These are phyloP conservation scores for Apamea anceps DNA, from an alignment of 2,888 invertebrate genomes.

Conservation along the genomic window DNA sequence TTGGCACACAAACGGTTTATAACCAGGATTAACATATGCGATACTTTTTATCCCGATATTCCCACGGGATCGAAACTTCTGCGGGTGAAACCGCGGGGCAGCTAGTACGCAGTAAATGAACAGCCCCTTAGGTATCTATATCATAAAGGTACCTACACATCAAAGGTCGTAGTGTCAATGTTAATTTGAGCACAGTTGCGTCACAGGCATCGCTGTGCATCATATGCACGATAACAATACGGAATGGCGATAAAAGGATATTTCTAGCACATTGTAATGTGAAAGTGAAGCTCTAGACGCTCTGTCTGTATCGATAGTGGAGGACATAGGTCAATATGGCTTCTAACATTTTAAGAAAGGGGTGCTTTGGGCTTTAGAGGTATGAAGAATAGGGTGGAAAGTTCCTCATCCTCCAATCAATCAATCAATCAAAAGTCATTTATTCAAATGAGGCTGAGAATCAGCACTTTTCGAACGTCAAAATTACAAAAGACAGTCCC, in stretches of 20 bases:
- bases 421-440: too few relatives aligned
- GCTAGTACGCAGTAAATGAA: too few relatives aligned
- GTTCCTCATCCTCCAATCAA: too few relatives aligned
- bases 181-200: slow-evolving; percentile 67
- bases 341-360: neutral
- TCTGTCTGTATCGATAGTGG: slow-evolving; percentile 25
- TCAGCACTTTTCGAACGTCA: too few relatives aligned
- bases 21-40: too few relatives aligned
- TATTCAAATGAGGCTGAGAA: too few relatives aligned
- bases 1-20: too few relatives aligned
- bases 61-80: too few relatives aligned
- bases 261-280: slow-evolving; percentile 23
- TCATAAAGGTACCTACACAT: neutral
- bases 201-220: slow-evolving; percentile 37
- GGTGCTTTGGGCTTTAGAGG: neutral
- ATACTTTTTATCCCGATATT: too few relatives aligned
- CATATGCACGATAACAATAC: slow-evolving; percentile 36
- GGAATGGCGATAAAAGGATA: slow-evolving; percentile 42
- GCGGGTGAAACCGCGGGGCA: too few relatives aligned
- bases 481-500: too few relatives aligned
- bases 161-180: slow-evolving; percentile 70
- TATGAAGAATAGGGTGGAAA: too few relatives aligned
- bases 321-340: slow-evolving; percentile 8
- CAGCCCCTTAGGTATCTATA: neutral
- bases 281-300: slow-evolving; percentile 32